Conservation (phyloP, 35 echinoderm and acorn worm genomes). For the Amphiura filiformis region DNA sequence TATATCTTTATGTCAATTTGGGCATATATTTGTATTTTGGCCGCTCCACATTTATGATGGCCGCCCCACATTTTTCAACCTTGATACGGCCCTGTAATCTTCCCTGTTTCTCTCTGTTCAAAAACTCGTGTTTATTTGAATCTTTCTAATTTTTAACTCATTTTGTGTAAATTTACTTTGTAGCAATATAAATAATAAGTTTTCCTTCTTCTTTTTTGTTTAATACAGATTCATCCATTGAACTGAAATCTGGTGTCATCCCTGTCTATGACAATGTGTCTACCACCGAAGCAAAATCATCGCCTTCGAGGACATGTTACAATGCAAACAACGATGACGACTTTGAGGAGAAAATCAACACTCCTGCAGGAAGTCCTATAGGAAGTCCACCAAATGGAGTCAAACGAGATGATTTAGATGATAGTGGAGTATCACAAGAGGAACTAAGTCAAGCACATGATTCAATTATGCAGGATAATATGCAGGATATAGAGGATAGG, state of each 20-base stretch:
- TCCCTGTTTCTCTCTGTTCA: no score
- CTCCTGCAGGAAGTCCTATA: neutral
- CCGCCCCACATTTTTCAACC: no score
- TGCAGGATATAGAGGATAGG: conserved; percentile 1
- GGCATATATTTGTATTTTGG: no score
- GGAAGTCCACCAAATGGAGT: neutral
- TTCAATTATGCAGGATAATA: neutral
- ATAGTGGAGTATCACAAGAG: neutral
- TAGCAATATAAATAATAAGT: no score
- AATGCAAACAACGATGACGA: neutral
- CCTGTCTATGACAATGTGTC: neutral
- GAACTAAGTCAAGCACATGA: neutral
- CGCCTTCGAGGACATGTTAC: neutral
- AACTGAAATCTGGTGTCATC: neutral
- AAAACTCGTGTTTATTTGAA: no score
- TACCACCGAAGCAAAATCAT: neutral
- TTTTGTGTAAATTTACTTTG: no score
- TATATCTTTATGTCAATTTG: no score
- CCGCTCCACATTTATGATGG: no score
- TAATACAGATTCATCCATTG: neutral
- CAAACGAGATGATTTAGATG: neutral
- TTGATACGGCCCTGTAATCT: no score
- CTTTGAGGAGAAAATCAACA: neutral
- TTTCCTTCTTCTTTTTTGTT: neutral
- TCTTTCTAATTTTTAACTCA: no score